Evolutionary conservation across 2,888 invertebrate species (phyloP), one percentile per base, ranked within the genome.

Genomic region (Tachina lurida): DNA sequence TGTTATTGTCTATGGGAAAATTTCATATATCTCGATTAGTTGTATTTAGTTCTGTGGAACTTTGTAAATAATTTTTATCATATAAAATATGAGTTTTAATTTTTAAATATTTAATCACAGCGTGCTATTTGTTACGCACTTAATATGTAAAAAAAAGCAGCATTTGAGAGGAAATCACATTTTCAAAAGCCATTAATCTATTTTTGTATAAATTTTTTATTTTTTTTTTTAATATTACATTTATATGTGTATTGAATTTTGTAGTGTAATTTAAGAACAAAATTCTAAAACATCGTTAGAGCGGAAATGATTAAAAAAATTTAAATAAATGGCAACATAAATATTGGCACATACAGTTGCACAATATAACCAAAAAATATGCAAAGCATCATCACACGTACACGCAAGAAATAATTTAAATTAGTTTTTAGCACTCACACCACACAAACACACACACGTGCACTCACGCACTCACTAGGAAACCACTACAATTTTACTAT

Each of bases 291-390:
- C 68, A 58, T 80, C 76, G 77, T 39, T 74, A 17, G 63, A 62
- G 81, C 77, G 81, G 77, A 81, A 77, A 84, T 77, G 62, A 75
- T 71, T 75, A 63, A 71, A 63, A 71, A 84, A 84, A 54, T 56
- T 60, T 52, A 45, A 81, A 74, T 52, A 52, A 62, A 62, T 62
- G 74, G 19, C 74, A 31, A 9, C 74, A 62, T 52, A 62, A 58
- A 74, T 73, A 73, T 49, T 39, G 10, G 31, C 22, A n/a, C 31
- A 47, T 9, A n/a, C 31, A 71, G 10, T 43, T 41, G 56, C 73
- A 17, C 60, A 60, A 47, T 12, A n/a, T 17, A 65, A 15, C n/a
- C 8, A 60, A 78, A 54, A 31, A 60, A 62, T 22, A 19, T 22
- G 39, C 31, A 17, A 17, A 68, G 15, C 1, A 2, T 15, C 13